A percentile compares a stretch with the other conserved stretches of the same genome.
Evolutionary conservation across 2,113 vertebrate species (phyloP).

Genomic region (Motacilla alba): DNA sequence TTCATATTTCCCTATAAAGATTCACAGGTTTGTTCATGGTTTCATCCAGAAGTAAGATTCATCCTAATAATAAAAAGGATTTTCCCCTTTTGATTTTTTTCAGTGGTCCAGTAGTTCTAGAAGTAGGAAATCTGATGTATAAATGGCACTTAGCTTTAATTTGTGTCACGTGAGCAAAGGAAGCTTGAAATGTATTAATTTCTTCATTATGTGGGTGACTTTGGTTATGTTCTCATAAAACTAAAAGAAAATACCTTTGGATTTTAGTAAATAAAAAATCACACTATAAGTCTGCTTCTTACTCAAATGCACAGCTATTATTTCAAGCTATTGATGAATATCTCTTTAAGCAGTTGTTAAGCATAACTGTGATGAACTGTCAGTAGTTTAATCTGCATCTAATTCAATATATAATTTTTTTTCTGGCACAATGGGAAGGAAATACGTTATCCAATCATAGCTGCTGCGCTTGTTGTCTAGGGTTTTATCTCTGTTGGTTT

Average conservation of each 20-base stretch:
- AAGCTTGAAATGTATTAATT: neutral
- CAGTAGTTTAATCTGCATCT: neutral
- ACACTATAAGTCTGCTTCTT: neutral
- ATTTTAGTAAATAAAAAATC: neutral
- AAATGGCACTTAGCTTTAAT: neutral
- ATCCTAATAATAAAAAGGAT: neutral
- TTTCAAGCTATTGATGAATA: neutral
- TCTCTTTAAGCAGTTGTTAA: neutral
- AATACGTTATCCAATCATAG: neutral
- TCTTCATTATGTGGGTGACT: neutral
- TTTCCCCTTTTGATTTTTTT: accelerated
- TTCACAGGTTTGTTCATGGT: neutral
- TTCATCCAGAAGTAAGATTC: neutral
- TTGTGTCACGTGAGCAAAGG: neutral
- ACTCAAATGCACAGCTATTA: neutral
- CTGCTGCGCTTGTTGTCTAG: neutral
- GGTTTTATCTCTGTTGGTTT: neutral
- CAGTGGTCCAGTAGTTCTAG: neutral
- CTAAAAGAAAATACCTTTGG: neutral
- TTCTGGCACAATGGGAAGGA: neutral
- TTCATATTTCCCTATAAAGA: neutral
- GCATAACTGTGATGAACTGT: neutral
- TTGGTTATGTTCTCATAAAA: neutral
- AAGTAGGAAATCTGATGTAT: neutral
- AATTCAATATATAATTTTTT: neutral